Evolutionary conservation across 2,888 invertebrate genomes (phyloP), one percentile per base, ranked within the genome.

Genomic region (Archips xylosteana): DNA sequence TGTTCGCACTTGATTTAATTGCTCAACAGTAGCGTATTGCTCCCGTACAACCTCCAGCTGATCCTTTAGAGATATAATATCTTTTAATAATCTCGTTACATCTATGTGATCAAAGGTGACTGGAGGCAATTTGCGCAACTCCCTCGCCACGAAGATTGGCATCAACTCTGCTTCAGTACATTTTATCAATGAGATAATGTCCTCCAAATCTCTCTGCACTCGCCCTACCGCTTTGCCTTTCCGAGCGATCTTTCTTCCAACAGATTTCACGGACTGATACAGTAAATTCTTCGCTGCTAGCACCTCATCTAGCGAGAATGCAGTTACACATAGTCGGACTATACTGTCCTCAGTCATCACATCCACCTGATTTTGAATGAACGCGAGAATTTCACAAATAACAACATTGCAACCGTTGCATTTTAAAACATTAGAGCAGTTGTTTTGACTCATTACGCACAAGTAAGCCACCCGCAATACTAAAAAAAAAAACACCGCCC

Each of bases 171-270:
- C 1, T 15, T 51, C 51, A 1, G 51, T 15, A 4, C 76, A 5
- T 71, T 59, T n/a, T 2, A 36, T 15, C 2, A 70, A 61, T 70
- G 74, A 74, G 34, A 15, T 68, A 1, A 76, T 72, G 60, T 75
- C 60, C n/a, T 45, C 36, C 3, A 68, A 2, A 15, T 6, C 60
- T 13, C 66, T 12, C 12, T 23, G 34, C 34, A 59, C 13, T 10
- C 34, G 34, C 2, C n/a, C 36, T 9, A 12, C 13, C 10, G 6
- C 36, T 1, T 39, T 36, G 0, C 60, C 60, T 36, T 36, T 60
- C 12, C 60, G 34, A 1, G 0, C n/a, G 3, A n/a, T 60, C 0
- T 36, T 34, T 12, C 8, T 34, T 36, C n/a, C 60, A n/a, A 13
- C 0, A 3, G 13, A n/a, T 1, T 36, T 12, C 8, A 36, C 60